Percentiles rank a stretch among this genome's conserved stretches.
Conservation (phyloP, 2,113 vertebrate genomes). For the Okapia johnstoni region DNA sequence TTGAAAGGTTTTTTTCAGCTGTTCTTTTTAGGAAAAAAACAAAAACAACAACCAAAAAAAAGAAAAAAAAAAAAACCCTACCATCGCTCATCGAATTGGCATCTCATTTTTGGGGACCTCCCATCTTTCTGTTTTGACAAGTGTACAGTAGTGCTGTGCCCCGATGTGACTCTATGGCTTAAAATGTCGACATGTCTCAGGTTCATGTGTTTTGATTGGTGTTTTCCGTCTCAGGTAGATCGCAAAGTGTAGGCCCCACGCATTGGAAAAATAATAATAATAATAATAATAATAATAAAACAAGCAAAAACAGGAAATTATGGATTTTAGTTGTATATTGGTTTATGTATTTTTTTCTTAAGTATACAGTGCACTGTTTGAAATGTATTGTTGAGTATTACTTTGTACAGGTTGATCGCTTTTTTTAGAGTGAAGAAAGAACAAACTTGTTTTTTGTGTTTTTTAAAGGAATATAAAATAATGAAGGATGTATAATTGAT, state of each 20-base stretch:
- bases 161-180: slow-evolving; percentile 86
- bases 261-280: slow-evolving; percentile 76
- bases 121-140: slow-evolving; percentile 81
- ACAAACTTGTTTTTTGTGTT: slow-evolving; percentile 83
- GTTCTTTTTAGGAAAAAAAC: background rate
- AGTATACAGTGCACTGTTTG: slow-evolving; percentile 89
- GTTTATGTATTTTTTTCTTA: slow-evolving; percentile 86
- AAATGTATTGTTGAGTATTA: slow-evolving; percentile 91
- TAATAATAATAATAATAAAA: slow-evolving; percentile 54
- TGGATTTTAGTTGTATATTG: slow-evolving; percentile 86
- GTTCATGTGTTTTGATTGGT: slow-evolving; percentile 88
- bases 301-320: slow-evolving; percentile 78
- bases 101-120: slow-evolving; percentile 69
- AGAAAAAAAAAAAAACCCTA: background rate
- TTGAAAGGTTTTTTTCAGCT: slow-evolving; percentile 9
- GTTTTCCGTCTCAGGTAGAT: slow-evolving; percentile 92
- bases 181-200: slow-evolving; percentile 89
- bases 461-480: slow-evolving; percentile 75
- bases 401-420: slow-evolving; percentile 88
- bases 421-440: slow-evolving; percentile 86
- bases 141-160: slow-evolving; percentile 87
- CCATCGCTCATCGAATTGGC: slow-evolving; percentile 61
- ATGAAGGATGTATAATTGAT: slow-evolving; percentile 78
- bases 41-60: background rate
- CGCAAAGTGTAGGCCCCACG: slow-evolving; percentile 85